Conservation (phyloP, 2,113 vertebrate species). For the Phodopus roborovskii region DNA sequence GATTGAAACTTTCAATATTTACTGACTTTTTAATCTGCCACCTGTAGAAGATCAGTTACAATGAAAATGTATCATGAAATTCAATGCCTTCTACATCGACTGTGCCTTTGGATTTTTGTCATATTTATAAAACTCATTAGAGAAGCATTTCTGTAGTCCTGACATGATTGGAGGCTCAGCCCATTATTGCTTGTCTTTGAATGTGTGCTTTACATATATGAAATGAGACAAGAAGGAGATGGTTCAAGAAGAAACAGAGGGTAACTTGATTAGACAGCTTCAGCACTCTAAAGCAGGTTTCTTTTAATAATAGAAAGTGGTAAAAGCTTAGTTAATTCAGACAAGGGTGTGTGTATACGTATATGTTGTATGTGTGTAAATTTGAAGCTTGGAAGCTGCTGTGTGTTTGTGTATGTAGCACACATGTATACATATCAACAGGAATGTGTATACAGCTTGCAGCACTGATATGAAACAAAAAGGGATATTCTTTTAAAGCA, state of each 20-base stretch:
- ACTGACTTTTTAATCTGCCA: constrained; percentile 25
- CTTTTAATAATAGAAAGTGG: constrained; percentile 62
- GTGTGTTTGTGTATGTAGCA: not conserved
- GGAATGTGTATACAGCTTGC: constrained; percentile 68
- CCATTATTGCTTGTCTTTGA: constrained; percentile 59
- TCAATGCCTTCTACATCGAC: constrained; percentile 36
- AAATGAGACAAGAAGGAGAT: constrained; percentile 61
- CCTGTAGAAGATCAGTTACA: constrained; percentile 11
- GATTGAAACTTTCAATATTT: not conserved
- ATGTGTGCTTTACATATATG: constrained; percentile 63
- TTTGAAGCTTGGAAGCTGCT: constrained; percentile 6
- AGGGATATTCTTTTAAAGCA: constrained; percentile 77
- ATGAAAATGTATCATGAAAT: constrained; percentile 59
- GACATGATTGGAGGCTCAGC: constrained; percentile 51
- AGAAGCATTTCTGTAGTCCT: constrained; percentile 64
- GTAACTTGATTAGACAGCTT: constrained; percentile 52
- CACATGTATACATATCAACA: not conserved
- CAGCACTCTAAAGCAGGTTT: constrained; percentile 62
- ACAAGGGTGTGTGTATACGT: not conserved
- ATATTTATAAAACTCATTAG: constrained; percentile 65
- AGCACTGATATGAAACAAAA: constrained; percentile 64
- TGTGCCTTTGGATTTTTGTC: constrained; percentile 65
- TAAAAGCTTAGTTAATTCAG: constrained; percentile 61
- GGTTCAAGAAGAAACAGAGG: constrained; percentile 54
- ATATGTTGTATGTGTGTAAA: not conserved